Evolutionary conservation across 2,797 vertebrate species (phyloP).

Genomic region (Sebastes cheni): DNA sequence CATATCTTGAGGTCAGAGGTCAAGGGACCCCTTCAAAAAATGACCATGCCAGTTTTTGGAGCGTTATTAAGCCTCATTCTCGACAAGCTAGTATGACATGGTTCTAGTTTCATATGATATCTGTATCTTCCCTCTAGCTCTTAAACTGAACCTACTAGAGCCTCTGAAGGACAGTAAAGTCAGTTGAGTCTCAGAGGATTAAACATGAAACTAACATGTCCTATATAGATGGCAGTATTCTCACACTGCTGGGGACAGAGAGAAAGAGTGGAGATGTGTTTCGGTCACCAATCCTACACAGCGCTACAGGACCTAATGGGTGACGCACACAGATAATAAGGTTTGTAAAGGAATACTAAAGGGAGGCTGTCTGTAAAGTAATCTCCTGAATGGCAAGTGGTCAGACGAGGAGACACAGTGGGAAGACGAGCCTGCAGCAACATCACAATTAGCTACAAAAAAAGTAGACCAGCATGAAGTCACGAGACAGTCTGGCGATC

Average conservation of each 20-base stretch:
- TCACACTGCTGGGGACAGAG: constrained; percentile 75
- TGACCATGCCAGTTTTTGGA: too few relatives aligned
- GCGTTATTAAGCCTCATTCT: too few relatives aligned
- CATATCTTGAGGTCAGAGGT: too few relatives aligned
- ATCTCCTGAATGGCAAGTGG: constrained; percentile 34
- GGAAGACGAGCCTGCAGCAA: constrained; percentile 17
- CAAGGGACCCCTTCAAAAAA: too few relatives aligned
- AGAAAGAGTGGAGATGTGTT: background rate
- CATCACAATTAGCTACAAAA: background rate
- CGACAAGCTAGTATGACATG: too few relatives aligned
- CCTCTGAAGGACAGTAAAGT: too few relatives aligned
- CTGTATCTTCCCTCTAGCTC: too few relatives aligned
- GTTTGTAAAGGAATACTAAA: constrained; percentile 42
- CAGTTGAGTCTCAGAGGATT: background rate
- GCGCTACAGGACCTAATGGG: constrained; percentile 5
- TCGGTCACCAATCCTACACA: constrained; percentile 5
- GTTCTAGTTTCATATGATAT: too few relatives aligned
- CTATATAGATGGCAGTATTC: constrained; percentile 76
- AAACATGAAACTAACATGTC: constrained; percentile 63
- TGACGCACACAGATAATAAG: constrained; percentile 30
- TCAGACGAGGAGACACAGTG: constrained; percentile 16
- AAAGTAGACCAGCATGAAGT: background rate
- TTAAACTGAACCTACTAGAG: too few relatives aligned
- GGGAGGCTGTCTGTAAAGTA: constrained; percentile 30
- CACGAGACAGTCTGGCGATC: background rate